These are phyloP conservation scores for Aurelia sp. DNA, from an alignment of 30 jellyfish, hydroid and myxozoan species.

Conservation along the genomic window DNA sequence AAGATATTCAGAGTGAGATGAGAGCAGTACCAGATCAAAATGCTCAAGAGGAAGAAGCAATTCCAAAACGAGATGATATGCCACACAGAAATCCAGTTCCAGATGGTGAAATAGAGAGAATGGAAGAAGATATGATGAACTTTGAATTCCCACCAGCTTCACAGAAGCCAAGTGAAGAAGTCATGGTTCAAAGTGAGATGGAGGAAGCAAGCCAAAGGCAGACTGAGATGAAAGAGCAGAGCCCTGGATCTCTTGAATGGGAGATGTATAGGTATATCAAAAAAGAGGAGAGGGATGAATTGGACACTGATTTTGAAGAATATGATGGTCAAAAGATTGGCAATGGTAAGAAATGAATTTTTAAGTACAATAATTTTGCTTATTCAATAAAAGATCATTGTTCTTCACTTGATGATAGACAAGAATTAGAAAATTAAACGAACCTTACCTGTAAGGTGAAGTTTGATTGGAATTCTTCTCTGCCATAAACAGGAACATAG, in stretches of 20 bases:
- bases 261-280: constrained; percentile 77
- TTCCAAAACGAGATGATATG: not conserved
- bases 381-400: no score
- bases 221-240: constrained; percentile 12
- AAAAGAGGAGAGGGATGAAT: constrained; percentile 59
- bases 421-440: no score
- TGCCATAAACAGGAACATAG: no score
- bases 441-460: no score
- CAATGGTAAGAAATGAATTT: not conserved
- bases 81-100: constrained; percentile 58
- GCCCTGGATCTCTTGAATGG: constrained; percentile 78
- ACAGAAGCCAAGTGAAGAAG: not conserved
- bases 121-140: constrained; percentile 20
- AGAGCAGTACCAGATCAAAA: not conserved
- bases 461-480: no score
- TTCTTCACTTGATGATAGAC: no score
- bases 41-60: not conserved
- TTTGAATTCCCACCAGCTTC: constrained; percentile 19
- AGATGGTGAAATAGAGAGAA: constrained; percentile 19
- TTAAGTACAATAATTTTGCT: no score
- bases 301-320: constrained; percentile 45
- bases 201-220: not conserved
- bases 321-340: constrained; percentile 57
- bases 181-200: not conserved
- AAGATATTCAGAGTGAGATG: not conserved